Base-by-base conservation (phyloP, 2,888 invertebrate genomes). In the Dioctria linearis region DNA sequence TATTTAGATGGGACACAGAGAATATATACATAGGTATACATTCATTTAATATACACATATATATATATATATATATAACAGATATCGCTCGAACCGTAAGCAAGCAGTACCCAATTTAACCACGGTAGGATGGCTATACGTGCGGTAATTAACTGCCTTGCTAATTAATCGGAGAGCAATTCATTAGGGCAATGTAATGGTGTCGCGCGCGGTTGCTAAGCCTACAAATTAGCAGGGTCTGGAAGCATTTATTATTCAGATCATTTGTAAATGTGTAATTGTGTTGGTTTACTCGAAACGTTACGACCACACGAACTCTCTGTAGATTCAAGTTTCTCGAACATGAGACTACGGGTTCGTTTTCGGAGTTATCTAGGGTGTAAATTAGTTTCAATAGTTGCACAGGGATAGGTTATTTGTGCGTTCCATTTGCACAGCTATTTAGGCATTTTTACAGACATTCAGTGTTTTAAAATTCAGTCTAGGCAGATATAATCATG, bases 111-210 rank as follows among this genome's bases (percentile, higher is more conserved):
- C 46, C 61, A 63, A 46, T 66, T 46, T 76, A 63, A 13, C 63
- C 76, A 40, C 57, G 57, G 43, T 63, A 46, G n/a, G 2, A 25
- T 25, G 78, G 66, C 54, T 78, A 57, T 78, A 78, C 39, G 78
- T 43, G 86, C 86, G 87, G 86, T 88, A 87, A 88, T 88, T 88
- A 88, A 88, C 87, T 87, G 86, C 86, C 87, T 88, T 87, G 88
- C 87, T 88, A 88, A 88, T 88, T 88, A 88, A 88, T 87, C 84
- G 83, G 85, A 84, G 86, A 84, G 80, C 79, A 65, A 81, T 76
- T 65, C 66, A 81, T 81, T 80, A 71, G 75, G 61, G 80, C 66
- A 8, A 67, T 79, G 67, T 69, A 67, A 80, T 80, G 78, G 80
- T 82, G 79, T 80, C 76, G 81, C 80, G 67, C 67, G 78, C 76